Evolutionary conservation across 2,888 invertebrate genomes (phyloP), one percentile per base, ranked within the genome.

Genomic region (Itoplectis maculator): DNA sequence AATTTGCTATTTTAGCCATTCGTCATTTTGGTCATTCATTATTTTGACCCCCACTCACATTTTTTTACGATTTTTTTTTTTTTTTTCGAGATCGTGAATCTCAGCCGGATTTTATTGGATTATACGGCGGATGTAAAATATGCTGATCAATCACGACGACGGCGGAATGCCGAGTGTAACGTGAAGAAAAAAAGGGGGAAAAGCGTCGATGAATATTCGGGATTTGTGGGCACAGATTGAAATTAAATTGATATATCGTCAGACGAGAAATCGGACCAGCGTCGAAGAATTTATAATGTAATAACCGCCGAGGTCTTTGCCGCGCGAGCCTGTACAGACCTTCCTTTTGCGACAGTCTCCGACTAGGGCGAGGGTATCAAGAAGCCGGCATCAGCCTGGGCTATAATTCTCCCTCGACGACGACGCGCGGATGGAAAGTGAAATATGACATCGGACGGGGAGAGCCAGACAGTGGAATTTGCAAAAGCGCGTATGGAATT

Each of bases 231-330:
- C 65, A 13, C 37, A 5, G 37, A 18, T 9, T 18, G 59, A 61
- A 35, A 42, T 49, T 35, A 15, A 73, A 81, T 83, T 84, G 84
- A 85, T 79, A 79, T 72, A 77, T 87, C 73, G 79, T 83, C 79
- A n/a, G 65, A 45, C 65, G 54, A 56, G 61, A 76, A 82, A 85
- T 82, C 79, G 37, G 79, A 51, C 70, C 82, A 80, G 76, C 81
- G 56, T 85, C 82, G 68, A 78, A 84, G 79, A 87, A 85, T 85
- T 85, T 87, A 85, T 86, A 88, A 86, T 82, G 83, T 79, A 84
- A 88, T 86, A 85, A 83, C 76, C 18, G 74, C 15, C 70, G 18
- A n/a, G 59, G 40, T 69, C 37, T 63, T 40, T 68, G 42, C 51
- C 42, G 42, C n/a, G 56, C 59, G 54, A 78, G 56, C 51, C 59